Evolutionary conservation across 53 echinoderm and acorn worm genomes (phyloP).

Genomic region (Echinometra lucunter): DNA sequence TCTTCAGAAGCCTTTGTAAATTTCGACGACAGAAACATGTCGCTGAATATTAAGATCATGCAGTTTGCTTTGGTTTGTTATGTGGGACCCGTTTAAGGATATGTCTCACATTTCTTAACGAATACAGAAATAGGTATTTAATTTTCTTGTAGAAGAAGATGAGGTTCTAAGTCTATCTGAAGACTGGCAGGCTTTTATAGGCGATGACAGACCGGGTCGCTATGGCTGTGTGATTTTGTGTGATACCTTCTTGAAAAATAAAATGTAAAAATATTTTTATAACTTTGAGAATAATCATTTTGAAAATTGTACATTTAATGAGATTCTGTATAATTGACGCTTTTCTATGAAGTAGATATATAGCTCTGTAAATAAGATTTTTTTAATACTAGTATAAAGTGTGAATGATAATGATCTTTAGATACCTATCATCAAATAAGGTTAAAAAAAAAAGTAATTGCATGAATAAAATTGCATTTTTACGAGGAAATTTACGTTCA

Average conservation of each 20-base stretch:
- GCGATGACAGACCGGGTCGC: not conserved
- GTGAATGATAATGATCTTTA: not conserved
- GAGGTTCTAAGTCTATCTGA: not conserved
- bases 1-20: not conserved
- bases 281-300: not conserved
- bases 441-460: not conserved
- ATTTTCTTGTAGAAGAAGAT: not conserved
- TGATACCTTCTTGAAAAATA: not conserved
- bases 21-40: no score
- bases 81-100: not conserved
- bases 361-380: not conserved
- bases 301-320: constrained; percentile 24
- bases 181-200: not conserved
- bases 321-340: constrained; percentile 54
- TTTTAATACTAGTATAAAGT: not conserved
- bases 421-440: not conserved
- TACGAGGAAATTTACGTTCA: not conserved
- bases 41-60: no score
- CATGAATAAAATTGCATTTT: not conserved
- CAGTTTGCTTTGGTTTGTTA: no score
- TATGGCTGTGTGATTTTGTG: constrained; percentile 36
- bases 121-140: not conserved
- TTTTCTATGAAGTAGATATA: not conserved
- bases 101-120: not conserved
- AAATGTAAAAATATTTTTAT: constrained; percentile 5